A percentile compares a stretch with the other conserved stretches of the same genome.
Evolutionary conservation across 2,797 vertebrate genomes (phyloP).

Genomic region (Microtus agrestis): DNA sequence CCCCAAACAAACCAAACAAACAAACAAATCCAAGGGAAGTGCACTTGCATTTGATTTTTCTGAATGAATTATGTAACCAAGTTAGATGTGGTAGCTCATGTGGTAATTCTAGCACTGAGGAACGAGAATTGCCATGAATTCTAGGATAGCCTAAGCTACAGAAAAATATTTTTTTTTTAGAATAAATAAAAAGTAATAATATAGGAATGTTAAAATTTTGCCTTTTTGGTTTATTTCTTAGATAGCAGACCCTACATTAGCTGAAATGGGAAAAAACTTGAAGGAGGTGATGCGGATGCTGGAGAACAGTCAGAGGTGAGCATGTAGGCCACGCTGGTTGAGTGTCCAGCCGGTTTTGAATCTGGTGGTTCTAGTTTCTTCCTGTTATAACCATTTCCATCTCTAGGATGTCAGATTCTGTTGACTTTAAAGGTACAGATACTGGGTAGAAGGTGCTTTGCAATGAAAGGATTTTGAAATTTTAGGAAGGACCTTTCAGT

Average conservation of each 20-base stretch:
- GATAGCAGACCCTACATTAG: conserved; percentile 93
- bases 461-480: conserved; percentile 51
- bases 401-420: conserved; percentile 37
- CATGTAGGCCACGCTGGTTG: not conserved
- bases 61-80: conserved; percentile 6
- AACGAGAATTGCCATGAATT: not conserved
- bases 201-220: not conserved
- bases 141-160: not conserved
- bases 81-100: not conserved
- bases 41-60: conserved; percentile 45
- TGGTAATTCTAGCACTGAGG: not conserved
- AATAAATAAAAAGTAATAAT: not conserved
- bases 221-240: conserved; percentile 67
- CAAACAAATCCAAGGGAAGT: conserved; percentile 1
- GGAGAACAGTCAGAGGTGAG: conserved; percentile 92
- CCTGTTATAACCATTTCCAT: not conserved
- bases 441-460: conserved; percentile 57
- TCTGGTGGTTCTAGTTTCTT: conserved; percentile 43
- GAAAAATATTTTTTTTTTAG: not conserved
- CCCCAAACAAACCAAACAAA: too few relatives aligned
- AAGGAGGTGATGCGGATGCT: conserved; percentile 96
- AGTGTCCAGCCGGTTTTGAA: not conserved
- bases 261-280: conserved; percentile 95
- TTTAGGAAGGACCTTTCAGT: conserved; percentile 33
- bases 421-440: conserved; percentile 40